Evolutionary conservation across 2,797 vertebrate species (phyloP).

Genomic region (Pangasius krempfi): DNA sequence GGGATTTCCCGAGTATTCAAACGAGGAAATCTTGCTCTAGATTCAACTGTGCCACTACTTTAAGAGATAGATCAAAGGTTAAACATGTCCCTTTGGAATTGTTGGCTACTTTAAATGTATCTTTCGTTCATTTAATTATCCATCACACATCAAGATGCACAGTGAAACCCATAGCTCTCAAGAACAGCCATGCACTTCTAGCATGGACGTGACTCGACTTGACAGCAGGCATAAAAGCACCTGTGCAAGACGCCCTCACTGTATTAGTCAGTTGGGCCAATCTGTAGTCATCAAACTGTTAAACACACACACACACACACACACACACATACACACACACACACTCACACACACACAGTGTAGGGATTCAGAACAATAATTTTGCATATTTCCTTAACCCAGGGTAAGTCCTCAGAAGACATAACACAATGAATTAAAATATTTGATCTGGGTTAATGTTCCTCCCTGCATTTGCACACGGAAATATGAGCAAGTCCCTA

Average conservation of each 20-base stretch:
- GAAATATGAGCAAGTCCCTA: slow-evolving; percentile 40
- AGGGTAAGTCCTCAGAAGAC: background rate
- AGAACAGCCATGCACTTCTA: slow-evolving; percentile 44
- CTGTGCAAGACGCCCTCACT: slow-evolving; percentile 49
- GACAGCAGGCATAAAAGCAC: slow-evolving; percentile 62
- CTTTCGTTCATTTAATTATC: background rate
- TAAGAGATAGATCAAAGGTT: background rate
- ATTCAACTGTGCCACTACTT: background rate
- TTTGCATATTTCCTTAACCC: slow-evolving; percentile 9
- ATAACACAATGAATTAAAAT: background rate
- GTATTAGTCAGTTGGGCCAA: slow-evolving; percentile 24
- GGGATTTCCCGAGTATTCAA: too few species aligned
- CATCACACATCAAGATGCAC: background rate
- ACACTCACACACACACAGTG: slow-evolving; percentile 21
- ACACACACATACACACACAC: slow-evolving; percentile 1
- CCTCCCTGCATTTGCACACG: slow-evolving; percentile 52
- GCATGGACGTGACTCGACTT: slow-evolving; percentile 63
- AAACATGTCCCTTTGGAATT: background rate
- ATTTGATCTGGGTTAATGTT: slow-evolving; percentile 47
- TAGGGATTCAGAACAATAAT: background rate
- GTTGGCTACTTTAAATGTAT: background rate
- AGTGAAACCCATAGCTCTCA: background rate
- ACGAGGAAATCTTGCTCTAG: too few species aligned
- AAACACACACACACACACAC: slow-evolving; percentile 20
- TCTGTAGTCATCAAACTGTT: slow-evolving; percentile 15